Evolutionary conservation across 1,140 invertebrate species (phyloP).

Genomic region (Tetramorium parvispinum): DNA sequence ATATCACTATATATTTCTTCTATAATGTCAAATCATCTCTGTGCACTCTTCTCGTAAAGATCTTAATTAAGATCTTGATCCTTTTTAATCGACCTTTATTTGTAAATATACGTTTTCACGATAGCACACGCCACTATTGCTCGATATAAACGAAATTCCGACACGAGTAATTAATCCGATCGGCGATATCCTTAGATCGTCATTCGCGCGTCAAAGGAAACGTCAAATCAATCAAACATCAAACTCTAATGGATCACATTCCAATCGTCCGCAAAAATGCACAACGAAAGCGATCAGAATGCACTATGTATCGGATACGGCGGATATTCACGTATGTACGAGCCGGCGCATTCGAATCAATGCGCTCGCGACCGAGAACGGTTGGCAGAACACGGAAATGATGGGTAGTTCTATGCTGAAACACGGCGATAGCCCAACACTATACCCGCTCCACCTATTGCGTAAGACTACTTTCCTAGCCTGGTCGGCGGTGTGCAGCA

Average conservation of each 20-base stretch:
- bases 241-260: constrained; percentile 44
- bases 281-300: constrained; percentile 54
- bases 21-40: background rate
- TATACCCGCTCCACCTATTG: constrained; percentile 77
- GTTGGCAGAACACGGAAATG: constrained; percentile 80
- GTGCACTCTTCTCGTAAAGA: background rate
- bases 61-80: background rate
- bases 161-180: constrained; percentile 12
- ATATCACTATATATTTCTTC: background rate
- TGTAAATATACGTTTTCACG: background rate
- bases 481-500: constrained; percentile 68
- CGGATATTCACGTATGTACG: constrained; percentile 53
- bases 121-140: background rate
- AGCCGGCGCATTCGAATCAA: constrained; percentile 34
- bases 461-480: constrained; percentile 80
- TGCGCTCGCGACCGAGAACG: constrained; percentile 47
- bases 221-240: background rate
- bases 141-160: constrained; percentile 16
- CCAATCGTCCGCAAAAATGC: constrained; percentile 46
- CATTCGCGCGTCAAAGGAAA: constrained; percentile 28
- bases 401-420: constrained; percentile 71
- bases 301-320: constrained; percentile 30
- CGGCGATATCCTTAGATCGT: background rate
- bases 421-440: constrained; percentile 72
- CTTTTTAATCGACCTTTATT: background rate